These are phyloP conservation scores for Galeopsomyia nigrocyanea DNA, from an alignment of 2,888 invertebrate genomes.

Conservation along the genomic window DNA sequence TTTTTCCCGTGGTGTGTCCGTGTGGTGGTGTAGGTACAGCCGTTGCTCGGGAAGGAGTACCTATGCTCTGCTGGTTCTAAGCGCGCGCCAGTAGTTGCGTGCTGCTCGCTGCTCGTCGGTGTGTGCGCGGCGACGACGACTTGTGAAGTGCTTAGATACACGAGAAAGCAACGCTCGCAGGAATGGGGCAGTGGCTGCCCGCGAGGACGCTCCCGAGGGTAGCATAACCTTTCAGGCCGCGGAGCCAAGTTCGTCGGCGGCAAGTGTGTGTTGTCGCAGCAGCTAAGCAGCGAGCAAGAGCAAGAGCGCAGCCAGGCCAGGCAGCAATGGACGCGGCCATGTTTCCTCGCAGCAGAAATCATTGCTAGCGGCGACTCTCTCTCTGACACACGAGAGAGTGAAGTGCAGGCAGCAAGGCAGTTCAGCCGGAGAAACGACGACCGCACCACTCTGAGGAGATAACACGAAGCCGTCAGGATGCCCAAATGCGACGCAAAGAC, in stretches of 20 bases:
- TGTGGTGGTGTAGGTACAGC: neutral
- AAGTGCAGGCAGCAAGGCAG: constrained; percentile 38
- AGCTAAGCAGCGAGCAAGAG: neutral
- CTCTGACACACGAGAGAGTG: neutral
- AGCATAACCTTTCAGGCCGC: neutral
- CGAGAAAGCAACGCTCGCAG: too few species aligned
- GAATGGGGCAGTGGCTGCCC: neutral
- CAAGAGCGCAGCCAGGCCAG: constrained; percentile 49
- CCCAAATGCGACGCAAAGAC: constrained; percentile 97
- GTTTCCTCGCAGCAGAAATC: constrained; percentile 68
- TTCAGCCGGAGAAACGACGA: neutral
- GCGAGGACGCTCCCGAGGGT: neutral
- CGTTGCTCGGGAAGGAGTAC: too few species aligned
- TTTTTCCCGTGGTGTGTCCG: neutral
- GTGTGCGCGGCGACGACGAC: too few species aligned
- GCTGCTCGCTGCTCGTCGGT: too few species aligned
- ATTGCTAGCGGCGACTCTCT: constrained; percentile 44
- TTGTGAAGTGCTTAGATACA: too few species aligned
- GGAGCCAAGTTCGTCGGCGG: constrained; percentile 40
- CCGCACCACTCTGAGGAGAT: neutral
- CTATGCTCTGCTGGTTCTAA: neutral
- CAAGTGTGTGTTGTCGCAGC: constrained; percentile 40
- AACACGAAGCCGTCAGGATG: constrained; percentile 73
- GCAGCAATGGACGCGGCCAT: constrained; percentile 67
- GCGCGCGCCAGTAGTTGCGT: too few species aligned